Evolutionary conservation across 1,140 invertebrate species (phyloP).

Genomic region (Antheraea pernyi): DNA sequence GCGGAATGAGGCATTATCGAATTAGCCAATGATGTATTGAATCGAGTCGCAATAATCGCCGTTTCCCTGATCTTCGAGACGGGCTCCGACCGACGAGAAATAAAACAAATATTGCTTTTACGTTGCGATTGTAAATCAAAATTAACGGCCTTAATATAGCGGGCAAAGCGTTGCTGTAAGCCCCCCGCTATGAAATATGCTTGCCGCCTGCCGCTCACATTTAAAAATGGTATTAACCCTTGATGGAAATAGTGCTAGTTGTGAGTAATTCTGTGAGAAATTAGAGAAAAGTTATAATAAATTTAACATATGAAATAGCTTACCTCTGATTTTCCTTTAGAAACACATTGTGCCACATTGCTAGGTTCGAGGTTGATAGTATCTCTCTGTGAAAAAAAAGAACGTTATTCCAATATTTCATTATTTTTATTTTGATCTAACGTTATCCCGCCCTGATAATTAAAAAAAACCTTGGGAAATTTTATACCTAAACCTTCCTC

Average conservation of each 20-base stretch:
- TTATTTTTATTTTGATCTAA: neutral
- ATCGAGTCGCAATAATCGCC: conserved; percentile 47
- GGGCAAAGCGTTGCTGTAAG: conserved; percentile 62
- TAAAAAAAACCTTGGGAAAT: no score
- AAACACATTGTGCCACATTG: conserved; percentile 88
- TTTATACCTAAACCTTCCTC: no score
- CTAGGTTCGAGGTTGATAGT: conserved; percentile 86
- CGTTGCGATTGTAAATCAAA: conserved; percentile 76
- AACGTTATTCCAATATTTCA: conserved; percentile 6
- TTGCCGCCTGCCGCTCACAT: conserved; percentile 65
- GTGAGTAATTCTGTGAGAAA: conserved; percentile 51
- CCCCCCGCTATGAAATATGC: conserved; percentile 76
- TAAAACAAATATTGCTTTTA: conserved; percentile 79
- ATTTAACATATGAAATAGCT: conserved; percentile 48
- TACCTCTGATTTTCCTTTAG: conserved; percentile 92
- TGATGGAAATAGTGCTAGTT: conserved; percentile 76
- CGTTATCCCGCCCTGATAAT: no score
- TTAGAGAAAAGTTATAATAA: conserved; percentile 48
- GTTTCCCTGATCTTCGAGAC: conserved; percentile 55
- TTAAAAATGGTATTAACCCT: conserved; percentile 77
- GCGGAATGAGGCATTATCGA: conserved; percentile 56
- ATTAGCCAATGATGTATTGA: conserved; percentile 58
- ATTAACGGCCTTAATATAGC: conserved; percentile 78
- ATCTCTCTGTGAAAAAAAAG: conserved; percentile 84
- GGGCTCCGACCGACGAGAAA: conserved; percentile 56